Conservation (phyloP, 1,140 invertebrate genomes). For the Drosophila pachea region DNA sequence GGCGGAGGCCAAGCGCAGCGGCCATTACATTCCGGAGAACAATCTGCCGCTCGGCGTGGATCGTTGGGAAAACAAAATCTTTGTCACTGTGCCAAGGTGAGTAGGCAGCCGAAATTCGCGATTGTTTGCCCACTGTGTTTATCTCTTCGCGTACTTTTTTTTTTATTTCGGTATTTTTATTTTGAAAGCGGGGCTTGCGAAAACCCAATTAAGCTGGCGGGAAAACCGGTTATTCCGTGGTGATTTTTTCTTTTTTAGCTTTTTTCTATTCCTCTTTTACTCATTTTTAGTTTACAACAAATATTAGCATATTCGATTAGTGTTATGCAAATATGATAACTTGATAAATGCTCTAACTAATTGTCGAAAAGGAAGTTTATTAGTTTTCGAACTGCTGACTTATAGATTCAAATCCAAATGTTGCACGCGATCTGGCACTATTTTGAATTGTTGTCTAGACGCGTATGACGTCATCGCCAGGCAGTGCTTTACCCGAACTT, state of each 20-base stretch:
- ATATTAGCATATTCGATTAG: constrained; percentile 58
- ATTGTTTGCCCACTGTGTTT: constrained; percentile 23
- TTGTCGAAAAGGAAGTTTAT: constrained; percentile 29
- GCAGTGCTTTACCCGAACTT: constrained; percentile 37
- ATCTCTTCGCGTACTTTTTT: constrained; percentile 20
- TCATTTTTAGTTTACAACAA: constrained; percentile 31
- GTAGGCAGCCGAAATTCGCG: constrained; percentile 14
- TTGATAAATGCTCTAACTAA: constrained; percentile 38
- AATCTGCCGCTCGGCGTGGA: constrained; percentile 87
- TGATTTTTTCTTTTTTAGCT: constrained; percentile 20
- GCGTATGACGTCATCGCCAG: constrained; percentile 45
- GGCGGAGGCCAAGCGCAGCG: constrained; percentile 82
- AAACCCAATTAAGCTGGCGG: constrained; percentile 40
- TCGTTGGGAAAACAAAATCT: constrained; percentile 87
- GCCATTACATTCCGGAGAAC: constrained; percentile 84
- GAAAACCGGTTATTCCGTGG: constrained; percentile 56
- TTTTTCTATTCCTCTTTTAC: not conserved
- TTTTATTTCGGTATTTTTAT: constrained; percentile 38
- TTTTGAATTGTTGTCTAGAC: constrained; percentile 4
- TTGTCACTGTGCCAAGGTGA: constrained; percentile 86
- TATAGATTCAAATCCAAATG: not conserved
- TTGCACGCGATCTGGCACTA: not conserved
- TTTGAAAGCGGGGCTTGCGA: constrained; percentile 52
- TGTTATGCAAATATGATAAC: constrained; percentile 56
- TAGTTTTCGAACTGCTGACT: constrained; percentile 2